Conservation (phyloP, 2,113 vertebrate species). For the Phycodurus eques region DNA sequence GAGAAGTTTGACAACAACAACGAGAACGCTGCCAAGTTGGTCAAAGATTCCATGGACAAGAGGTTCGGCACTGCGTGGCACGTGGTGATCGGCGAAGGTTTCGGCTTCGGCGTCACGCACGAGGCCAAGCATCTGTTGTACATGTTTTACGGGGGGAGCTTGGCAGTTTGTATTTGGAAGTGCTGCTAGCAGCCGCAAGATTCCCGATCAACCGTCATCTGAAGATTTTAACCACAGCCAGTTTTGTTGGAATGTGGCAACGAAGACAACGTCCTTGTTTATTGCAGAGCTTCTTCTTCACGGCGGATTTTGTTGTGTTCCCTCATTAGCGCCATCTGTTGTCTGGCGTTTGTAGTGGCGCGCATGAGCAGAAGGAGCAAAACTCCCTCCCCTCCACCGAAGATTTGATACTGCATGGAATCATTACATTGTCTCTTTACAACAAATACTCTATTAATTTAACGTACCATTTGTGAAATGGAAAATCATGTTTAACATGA, state of each 20-base stretch:
- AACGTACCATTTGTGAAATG: no score
- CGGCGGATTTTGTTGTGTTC: neutral
- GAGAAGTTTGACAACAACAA: slow-evolving; percentile 1
- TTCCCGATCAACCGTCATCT: neutral
- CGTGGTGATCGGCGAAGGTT: slow-evolving; percentile 2
- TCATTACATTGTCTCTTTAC: neutral
- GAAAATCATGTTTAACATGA: no score
- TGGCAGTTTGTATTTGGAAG: slow-evolving; percentile 6
- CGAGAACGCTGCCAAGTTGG: neutral
- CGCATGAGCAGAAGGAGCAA: neutral
- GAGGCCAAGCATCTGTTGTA: slow-evolving; percentile 2
- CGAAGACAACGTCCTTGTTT: neutral
- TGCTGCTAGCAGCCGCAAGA: neutral
- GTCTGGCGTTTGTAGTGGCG: no score
- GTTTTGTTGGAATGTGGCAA: neutral
- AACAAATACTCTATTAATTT: neutral
- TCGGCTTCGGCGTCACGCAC: slow-evolving; percentile 5
- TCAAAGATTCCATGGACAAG: slow-evolving; percentile 8
- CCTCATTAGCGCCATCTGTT: neutral
- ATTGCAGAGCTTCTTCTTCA: neutral
- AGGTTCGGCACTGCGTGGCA: slow-evolving; percentile 4
- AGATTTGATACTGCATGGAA: neutral
- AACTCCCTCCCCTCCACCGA: no score
- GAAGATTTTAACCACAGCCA: neutral
- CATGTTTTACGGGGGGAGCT: slow-evolving; percentile 5